Base-by-base conservation (phyloP, 2,113 vertebrate species). In the Procavia capensis region DNA sequence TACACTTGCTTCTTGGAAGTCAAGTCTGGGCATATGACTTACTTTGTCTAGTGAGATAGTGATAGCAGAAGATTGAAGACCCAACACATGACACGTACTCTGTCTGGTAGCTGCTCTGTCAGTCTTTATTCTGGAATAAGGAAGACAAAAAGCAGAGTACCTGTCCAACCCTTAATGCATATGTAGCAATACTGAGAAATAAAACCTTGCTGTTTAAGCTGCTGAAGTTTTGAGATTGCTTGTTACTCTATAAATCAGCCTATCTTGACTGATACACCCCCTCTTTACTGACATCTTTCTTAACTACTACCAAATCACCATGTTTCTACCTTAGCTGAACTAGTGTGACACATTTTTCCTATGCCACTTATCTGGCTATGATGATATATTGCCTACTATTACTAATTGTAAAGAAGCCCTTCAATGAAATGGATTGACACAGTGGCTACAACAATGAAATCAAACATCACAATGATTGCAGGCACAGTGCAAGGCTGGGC, bases 101-200 rank as follows among this genome's bases (percentile, higher is more conserved):
- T 54, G 8, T 86, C 63, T 82, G 31, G 43, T 41, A 88, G 50
- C 68, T 78, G 39, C 61, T 78, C 39, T 93, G 45, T 85, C 89
- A 22, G 64, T 88, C 82, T 94, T 96, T 82, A 81, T 94, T 61
- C 31, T 94, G 47, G 79, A 92, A 85, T 68, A 70, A 90, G 41
- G 68, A 85, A 88, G 78, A 91, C 16, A 27, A 27, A 88, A 94
- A 93, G 64, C 76, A 92, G 70, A 90, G 50, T 9, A 64, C 47
- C 2, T n/a, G 66, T 64, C 47, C 61, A 94, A 29, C 14, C 39
- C 45, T 72, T 92, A 61, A 45, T 79, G 79, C 39, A 34, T 78
- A 74, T 34, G 20, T 68, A 86, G n/a, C 66, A 90, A 29, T 36
- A 88, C 61, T 79, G 75, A 95, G 66, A 90, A 94, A 86, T 64